Evolutionary conservation across 2,113 vertebrate genomes (phyloP), one percentile per base, ranked within the genome.

Genomic region (Haemorhous mexicanus): DNA sequence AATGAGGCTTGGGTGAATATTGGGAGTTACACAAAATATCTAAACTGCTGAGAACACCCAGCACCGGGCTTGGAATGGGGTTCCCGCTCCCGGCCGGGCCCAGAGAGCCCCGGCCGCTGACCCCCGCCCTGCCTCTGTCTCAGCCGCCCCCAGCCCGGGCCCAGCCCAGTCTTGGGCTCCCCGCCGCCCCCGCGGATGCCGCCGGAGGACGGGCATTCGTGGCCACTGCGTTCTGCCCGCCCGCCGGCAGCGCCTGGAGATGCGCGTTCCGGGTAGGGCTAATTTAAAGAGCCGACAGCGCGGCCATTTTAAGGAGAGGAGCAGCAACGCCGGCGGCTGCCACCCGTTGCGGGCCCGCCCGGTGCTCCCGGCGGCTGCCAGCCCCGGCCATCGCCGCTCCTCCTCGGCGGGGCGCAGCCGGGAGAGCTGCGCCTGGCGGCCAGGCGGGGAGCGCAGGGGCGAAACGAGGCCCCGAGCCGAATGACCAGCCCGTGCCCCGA

Each of bases 1-100:
- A 99, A 99, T 99, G 99, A 99, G 98, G 98, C 98, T 99, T 98
- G 98, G 98, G 98, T 98, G 98, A 98, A 98, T 98, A 98, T 96
- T 96, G 97, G 90, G 96, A 94, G 96, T 87, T 85, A 77, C 93
- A 95, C 96, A 96, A 97, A 97, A 96, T 87, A 93, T 96, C 97
- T 92, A 90, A 90, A 94, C 96, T 94, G 83, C 21, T 16, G 76
- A 87, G 83, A 69, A 70, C 64, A 43, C 24, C 53, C 76, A 32
- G 70, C 2, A 41, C 49, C 7, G 11, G 35, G 43, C 50, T 61
- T 20, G 41, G n/a, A 5, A 16, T 49, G n/a, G 32, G 24, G n/a
- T 6, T 87, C 39, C 39, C 24, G 27, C 50, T 44, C 4, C 20
- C 14, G 39, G 58, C 30, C n/a, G 18, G 76, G 43, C 55, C 58